Conservation (phyloP, 2,113 vertebrate species). For the Thryonomys swinderianus region DNA sequence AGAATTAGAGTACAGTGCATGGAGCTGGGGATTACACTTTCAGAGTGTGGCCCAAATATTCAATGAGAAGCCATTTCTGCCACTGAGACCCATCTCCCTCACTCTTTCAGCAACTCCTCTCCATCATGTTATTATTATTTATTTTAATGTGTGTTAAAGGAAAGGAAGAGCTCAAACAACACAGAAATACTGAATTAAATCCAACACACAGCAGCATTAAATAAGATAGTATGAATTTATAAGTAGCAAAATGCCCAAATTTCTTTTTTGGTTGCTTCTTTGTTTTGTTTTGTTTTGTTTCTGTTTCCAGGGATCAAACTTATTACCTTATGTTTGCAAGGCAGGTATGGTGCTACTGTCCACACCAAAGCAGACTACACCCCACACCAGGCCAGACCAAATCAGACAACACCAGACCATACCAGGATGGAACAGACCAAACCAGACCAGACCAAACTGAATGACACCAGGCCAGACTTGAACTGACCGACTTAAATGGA, state of each 20-base stretch:
- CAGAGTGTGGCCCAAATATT: not conserved
- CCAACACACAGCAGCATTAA: not conserved
- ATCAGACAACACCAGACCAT: no score
- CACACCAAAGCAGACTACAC: no score
- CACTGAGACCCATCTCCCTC: not conserved
- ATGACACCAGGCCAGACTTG: no score
- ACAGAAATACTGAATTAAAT: slow-evolving; percentile 3
- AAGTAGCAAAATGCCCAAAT: not conserved
- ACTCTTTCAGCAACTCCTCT: not conserved
- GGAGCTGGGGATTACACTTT: not conserved
- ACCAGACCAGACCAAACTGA: no score
- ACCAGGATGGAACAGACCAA: no score
- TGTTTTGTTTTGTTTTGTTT: no score
- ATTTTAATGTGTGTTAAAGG: not conserved
- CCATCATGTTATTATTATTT: not conserved
- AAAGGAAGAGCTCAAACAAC: not conserved
- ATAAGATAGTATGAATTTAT: not conserved
- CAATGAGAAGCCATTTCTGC: not conserved
- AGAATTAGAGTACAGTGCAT: not conserved
- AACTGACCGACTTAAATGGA: no score
- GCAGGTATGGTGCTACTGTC: no score
- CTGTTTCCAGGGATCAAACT: no score
- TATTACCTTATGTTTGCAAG: no score
- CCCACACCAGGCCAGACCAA: no score
- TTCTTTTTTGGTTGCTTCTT: no score